Percentiles rank a stretch among this genome's conserved stretches.
These are phyloP conservation scores for Cebidichthys violaceus DNA, from an alignment of 2,113 vertebrate genomes.

Conservation along the genomic window DNA sequence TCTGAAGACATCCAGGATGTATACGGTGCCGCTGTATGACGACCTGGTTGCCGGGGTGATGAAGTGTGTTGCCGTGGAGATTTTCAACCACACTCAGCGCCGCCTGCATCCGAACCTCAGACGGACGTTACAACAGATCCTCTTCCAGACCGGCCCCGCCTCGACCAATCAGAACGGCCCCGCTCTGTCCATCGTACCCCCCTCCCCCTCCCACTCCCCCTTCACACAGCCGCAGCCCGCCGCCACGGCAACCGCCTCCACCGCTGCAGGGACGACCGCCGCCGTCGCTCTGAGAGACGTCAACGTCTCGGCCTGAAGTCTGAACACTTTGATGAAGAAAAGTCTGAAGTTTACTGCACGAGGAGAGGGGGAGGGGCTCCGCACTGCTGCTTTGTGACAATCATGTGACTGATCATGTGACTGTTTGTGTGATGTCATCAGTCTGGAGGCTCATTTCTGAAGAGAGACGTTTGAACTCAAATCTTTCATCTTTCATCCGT, in stretches of 20 bases:
- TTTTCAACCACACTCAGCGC: slow-evolving; percentile 94
- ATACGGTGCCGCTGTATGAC: slow-evolving; percentile 96
- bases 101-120: slow-evolving; percentile 95
- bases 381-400: too few relatives aligned
- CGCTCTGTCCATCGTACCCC: slow-evolving; percentile 44
- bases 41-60: slow-evolving; percentile 94
- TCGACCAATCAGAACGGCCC: slow-evolving; percentile 25
- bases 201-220: slow-evolving; percentile 73
- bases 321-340: too few relatives aligned
- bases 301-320: slow-evolving; percentile 90
- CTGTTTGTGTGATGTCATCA: not conserved
- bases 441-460: too few relatives aligned
- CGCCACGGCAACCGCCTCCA: slow-evolving; percentile 3
- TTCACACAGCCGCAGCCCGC: slow-evolving; percentile 78
- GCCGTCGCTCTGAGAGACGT: slow-evolving; percentile 91
- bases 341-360: too few relatives aligned
- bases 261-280: slow-evolving; percentile 56
- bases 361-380: too few relatives aligned
- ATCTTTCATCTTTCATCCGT: too few relatives aligned
- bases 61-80: slow-evolving; percentile 93
- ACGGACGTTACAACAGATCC: slow-evolving; percentile 93
- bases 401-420: not conserved
- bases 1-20: slow-evolving; percentile 95
- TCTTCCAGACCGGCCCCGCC: slow-evolving; percentile 83
- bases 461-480: too few relatives aligned